A percentile compares a stretch with the other conserved stretches of the same genome.
phyloP scores from a whole-genome alignment of 1,140 invertebrate species.

The Battus philenor region DNA sequence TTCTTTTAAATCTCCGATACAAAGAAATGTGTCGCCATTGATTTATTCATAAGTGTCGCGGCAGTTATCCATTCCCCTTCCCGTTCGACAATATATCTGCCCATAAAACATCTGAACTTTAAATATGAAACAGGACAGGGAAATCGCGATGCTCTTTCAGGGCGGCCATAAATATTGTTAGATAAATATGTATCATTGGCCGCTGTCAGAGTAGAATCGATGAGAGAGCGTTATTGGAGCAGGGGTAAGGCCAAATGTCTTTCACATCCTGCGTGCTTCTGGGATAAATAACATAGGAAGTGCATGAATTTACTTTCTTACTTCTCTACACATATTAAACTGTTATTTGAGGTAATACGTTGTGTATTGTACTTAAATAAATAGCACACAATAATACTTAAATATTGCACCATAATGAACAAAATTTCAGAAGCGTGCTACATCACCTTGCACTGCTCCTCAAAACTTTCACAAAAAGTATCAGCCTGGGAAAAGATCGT shows the following conservation, averaged over 20 bases:
- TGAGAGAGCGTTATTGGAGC: constrained; percentile 22
- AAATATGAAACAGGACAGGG: constrained; percentile 62
- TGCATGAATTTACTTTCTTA: too few relatives aligned
- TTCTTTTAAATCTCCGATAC: too few relatives aligned
- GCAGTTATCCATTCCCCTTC: constrained; percentile 28
- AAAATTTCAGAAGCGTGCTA: too few relatives aligned
- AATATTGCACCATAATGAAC: too few relatives aligned
- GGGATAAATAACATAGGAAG: background rate
- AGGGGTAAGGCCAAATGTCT: constrained; percentile 17
- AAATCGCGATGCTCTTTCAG: constrained; percentile 52
- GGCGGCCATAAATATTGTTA: constrained; percentile 62
- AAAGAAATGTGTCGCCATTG: constrained; percentile 23
- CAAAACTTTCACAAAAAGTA: too few relatives aligned
- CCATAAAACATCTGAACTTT: constrained; percentile 60
- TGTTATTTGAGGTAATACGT: too few relatives aligned
- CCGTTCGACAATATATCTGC: constrained; percentile 34
- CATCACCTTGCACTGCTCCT: too few relatives aligned
- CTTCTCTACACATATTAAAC: too few relatives aligned
- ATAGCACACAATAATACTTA: too few relatives aligned
- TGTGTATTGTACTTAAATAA: too few relatives aligned
- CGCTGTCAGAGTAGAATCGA: constrained; percentile 44
- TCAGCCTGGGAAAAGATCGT: too few relatives aligned
- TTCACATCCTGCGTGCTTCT: background rate
- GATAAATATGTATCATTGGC: constrained; percentile 70
- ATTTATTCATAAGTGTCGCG: constrained; percentile 33